A percentile compares a stretch with the other conserved stretches of the same genome.
phyloP scores from a whole-genome alignment of 37 sponge, comb jelly and placozoan species.

The Corticium candelabrum region DNA sequence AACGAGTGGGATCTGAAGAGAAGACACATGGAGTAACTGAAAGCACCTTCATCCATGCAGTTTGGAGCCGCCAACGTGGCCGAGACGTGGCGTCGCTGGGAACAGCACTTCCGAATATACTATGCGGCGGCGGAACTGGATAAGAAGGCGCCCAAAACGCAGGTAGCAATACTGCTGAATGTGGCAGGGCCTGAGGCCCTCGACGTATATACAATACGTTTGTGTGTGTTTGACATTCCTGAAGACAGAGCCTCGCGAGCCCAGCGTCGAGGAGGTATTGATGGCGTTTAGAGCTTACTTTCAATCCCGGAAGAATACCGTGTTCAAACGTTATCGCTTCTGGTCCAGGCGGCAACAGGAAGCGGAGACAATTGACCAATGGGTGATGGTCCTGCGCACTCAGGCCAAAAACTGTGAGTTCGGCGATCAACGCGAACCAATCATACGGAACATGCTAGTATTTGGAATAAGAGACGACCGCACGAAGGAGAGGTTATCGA shows the following conservation, averaged over 20 bases:
- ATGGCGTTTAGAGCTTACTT: not conserved
- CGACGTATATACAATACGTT: not conserved
- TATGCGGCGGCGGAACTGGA: no score
- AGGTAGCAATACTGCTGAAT: not conserved
- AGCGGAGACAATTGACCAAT: not conserved
- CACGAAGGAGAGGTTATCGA: no score
- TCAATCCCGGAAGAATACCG: not conserved
- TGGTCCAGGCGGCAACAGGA: not conserved
- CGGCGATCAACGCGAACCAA: no score
- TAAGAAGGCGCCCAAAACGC: no score
- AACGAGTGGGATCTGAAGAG: no score
- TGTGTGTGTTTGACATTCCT: not conserved
- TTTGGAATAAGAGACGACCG: no score
- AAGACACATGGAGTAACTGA: no score
- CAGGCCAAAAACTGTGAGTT: not conserved
- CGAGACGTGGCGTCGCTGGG: no score
- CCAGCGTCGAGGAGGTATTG: not conserved
- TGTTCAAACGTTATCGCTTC: not conserved
- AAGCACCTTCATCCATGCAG: no score
- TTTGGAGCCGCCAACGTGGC: no score
- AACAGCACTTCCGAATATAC: no score
- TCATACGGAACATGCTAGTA: no score
- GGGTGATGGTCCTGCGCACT: not conserved
- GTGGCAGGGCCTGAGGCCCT: not conserved
- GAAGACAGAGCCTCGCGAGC: not conserved